Base-by-base conservation (phyloP, 2,888 invertebrate species). In the Pandemis corylana region DNA sequence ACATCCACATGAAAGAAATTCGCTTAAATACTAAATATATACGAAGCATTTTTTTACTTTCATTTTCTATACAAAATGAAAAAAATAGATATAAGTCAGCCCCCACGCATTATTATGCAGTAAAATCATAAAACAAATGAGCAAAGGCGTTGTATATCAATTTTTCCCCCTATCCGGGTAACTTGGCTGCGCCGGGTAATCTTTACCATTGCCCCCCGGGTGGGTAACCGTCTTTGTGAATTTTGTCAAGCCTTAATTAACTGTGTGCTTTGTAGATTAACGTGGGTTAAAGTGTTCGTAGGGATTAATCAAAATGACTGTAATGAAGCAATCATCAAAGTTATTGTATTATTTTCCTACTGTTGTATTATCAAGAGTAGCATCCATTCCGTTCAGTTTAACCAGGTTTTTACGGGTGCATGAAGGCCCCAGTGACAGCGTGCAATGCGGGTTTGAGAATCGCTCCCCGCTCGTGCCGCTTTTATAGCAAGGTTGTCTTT, bases 161-260 rank as follows among this genome's bases (percentile, higher is more conserved):
- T 62, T 62, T 62, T 62, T 41, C 59, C 59, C 59, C 59, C 44
- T 51, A 20, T 7, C 9, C 15, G 2, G 56, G 56, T 28, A 28
- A 9, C 28, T 62, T 36, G 7, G 42, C 62, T 13, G n/a, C 5
- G 9, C 41, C n/a, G 42, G 9, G 41, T 68, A 65, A 69, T 73
- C 64, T 64, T 68, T 15, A 12, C 76, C 61, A 67, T 72, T 76
- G 77, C 71, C 75, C 75, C 46, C 71, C 80, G 76, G 81, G 76
- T 72, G 75, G 44, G 74, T 76, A 72, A 73, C 1, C 72, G 77
- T 79, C 84, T 84, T 83, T 82, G 86, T 82, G 72, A 79, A 82
- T 82, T 84, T 87, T 87, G 87, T 88, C 87, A 86, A 85, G 83
- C 77, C 78, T 79, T 84, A 81, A 83, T 78, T 80, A 78, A 79